Evolutionary conservation across 2,797 vertebrate species (phyloP), one percentile per base, ranked within the genome.

Genomic region (Aeoliscus strigatus): DNA sequence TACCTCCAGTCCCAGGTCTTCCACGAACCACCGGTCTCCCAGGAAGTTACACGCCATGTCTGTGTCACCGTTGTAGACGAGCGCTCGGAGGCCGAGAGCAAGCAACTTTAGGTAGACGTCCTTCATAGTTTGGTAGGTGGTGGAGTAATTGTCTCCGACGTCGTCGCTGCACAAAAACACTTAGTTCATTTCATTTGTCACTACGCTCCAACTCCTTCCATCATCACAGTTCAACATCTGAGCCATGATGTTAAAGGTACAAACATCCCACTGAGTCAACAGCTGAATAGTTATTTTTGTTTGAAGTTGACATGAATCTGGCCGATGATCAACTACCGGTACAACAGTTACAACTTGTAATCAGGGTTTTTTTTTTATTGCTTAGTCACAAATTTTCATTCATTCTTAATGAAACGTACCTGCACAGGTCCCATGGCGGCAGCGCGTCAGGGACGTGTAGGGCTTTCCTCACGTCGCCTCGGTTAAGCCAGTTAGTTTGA

Each of bases 11-110:
- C 79, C 78, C 1, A 90, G 84, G 14, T 80, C 73, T 25, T 89
- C 86, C 45, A 90, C 89, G 61, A 90, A 90, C 89, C 87, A 90
- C 60, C 84, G 75, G 67, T 87, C 83, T 33, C 89, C 89, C 50
- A 90, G 70, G 70, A 89, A 90, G 79, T 90, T 90, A 66, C 88
- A 90, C 59, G 86, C 86, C 88, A 90, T 89, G 67, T 90, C 89
- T 0, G 87, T 90, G 74, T 90, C 89, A 43, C 89, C 89, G 4
- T 89, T 90, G 71, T 90, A 90, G 58, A 90, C 85, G 4, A 90
- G 82, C 0, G 65, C 80, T 27, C 79, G 68, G 13, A 89, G 51
- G 14, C 78, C 82, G 58, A 77, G 38, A 29, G 79, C 66, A 28
- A 90, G 76, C 51, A 90, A 67, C 77, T 90, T 87, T 52, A 77